Evolutionary conservation across 2,797 vertebrate genomes (phyloP).

Genomic region (Lepus oiostolus): DNA sequence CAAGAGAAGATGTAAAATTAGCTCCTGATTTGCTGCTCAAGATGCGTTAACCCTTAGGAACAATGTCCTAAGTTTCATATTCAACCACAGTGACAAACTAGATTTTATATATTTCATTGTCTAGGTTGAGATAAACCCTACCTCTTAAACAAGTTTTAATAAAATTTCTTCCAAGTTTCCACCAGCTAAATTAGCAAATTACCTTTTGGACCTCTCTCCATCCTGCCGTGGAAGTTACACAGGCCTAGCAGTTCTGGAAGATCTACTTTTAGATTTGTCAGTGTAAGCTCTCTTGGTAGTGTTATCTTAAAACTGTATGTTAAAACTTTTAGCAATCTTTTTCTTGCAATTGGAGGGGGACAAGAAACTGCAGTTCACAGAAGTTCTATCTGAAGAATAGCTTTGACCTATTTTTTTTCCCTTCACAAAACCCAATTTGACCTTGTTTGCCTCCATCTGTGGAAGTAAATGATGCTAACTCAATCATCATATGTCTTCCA

Average conservation of each 20-base stretch:
- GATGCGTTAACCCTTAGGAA: background rate
- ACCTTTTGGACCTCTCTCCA: background rate
- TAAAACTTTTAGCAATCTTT: slow-evolving; percentile 59
- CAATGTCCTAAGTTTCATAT: background rate
- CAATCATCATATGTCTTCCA: accelerated
- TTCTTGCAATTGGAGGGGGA: slow-evolving; percentile 18
- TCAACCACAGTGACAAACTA: background rate
- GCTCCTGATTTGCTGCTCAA: background rate
- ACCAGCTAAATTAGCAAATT: background rate
- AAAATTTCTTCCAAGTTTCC: background rate
- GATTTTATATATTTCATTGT: background rate
- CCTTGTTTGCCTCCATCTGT: background rate
- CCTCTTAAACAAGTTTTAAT: background rate
- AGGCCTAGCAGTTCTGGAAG: background rate
- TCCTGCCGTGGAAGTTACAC: background rate
- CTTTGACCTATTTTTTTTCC: background rate
- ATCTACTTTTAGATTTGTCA: background rate
- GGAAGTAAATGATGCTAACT: background rate
- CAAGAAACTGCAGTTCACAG: background rate
- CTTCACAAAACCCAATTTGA: background rate
- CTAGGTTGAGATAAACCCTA: background rate
- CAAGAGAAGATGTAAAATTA: background rate
- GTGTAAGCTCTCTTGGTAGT: background rate
- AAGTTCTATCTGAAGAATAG: background rate
- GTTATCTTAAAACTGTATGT: background rate